Percentiles rank a stretch among this genome's conserved stretches.
phyloP scores from a whole-genome alignment of 2,888 invertebrate species.

The Drosophila robusta region DNA sequence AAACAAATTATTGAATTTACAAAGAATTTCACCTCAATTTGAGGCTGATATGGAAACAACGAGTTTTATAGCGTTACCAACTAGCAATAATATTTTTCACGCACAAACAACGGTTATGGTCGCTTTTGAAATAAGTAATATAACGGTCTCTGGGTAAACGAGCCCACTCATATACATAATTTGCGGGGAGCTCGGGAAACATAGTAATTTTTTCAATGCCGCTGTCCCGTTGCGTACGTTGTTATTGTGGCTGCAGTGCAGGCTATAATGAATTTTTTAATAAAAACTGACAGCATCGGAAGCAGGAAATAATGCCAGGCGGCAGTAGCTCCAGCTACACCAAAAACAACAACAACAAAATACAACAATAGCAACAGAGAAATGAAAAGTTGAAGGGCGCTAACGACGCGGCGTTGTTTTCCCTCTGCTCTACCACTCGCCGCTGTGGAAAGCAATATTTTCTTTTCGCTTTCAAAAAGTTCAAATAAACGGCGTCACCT shows the following conservation, averaged over 20 bases:
- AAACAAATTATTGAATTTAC: too few species aligned
- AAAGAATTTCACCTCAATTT: too few species aligned
- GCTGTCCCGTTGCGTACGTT: constrained; percentile 8
- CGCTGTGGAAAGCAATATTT: constrained; percentile 25
- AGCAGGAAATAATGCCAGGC: constrained; percentile 51
- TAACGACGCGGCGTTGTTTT: constrained; percentile 16
- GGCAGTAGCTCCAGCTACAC: background rate
- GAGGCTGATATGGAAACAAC: too few species aligned
- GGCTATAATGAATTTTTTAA: constrained; percentile 69
- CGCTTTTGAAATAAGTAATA: background rate
- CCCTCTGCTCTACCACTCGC: background rate
- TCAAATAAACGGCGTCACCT: constrained; percentile 63
- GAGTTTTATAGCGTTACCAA: too few species aligned
- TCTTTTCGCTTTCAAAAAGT: constrained; percentile 34
- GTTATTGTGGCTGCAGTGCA: constrained; percentile 32
- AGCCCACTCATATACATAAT: constrained; percentile 4
- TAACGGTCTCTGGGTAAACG: background rate
- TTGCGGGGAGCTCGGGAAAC: background rate
- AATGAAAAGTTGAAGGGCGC: constrained; percentile 39
- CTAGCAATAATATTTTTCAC: too few species aligned
- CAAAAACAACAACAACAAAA: background rate
- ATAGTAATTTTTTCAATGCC: constrained; percentile 20
- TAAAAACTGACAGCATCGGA: constrained; percentile 57
- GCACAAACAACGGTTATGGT: too few species aligned
- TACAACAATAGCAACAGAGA: constrained; percentile 18